Conservation (phyloP, 53 echinoderm and acorn worm species). For the Holothuria scabra region DNA sequence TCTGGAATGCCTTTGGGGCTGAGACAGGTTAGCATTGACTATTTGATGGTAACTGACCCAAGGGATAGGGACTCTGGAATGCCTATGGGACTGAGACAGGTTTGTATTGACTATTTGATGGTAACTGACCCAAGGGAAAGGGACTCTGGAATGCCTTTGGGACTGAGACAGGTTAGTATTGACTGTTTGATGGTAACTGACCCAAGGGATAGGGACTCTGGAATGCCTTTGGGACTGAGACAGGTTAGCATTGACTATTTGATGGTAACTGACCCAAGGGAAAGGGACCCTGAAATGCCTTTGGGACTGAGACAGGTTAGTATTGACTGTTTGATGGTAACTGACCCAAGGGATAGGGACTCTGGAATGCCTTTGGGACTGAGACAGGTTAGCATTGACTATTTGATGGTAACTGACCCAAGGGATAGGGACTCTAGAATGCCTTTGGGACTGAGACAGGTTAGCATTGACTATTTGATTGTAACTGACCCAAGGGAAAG, state of each 20-base stretch:
- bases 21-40: conserved; percentile 92
- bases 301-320: conserved; percentile 91
- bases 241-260: no score
- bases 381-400: conserved; percentile 92
- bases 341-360: conserved; percentile 85
- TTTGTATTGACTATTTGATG: no score
- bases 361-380: conserved; percentile 89
- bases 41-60: conserved; percentile 93
- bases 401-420: conserved; percentile 93
- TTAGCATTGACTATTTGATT: no score
- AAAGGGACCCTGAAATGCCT: conserved; percentile 82
- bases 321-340: no score
- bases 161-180: conserved; percentile 92
- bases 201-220: conserved; percentile 81
- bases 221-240: conserved; percentile 90
- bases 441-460: conserved; percentile 93
- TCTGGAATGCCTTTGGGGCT: conserved; percentile 89
- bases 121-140: conserved; percentile 85
- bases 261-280: conserved; percentile 90
- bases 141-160: conserved; percentile 84
- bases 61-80: conserved; percentile 81
- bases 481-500: conserved; percentile 90
- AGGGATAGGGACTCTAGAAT: conserved; percentile 80
- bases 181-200: no score
- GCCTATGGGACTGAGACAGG: conserved; percentile 93